A percentile compares a stretch with the other conserved stretches of the same genome.
Evolutionary conservation across 2,113 vertebrate species (phyloP).

Genomic region (Salvelinus namaycush): DNA sequence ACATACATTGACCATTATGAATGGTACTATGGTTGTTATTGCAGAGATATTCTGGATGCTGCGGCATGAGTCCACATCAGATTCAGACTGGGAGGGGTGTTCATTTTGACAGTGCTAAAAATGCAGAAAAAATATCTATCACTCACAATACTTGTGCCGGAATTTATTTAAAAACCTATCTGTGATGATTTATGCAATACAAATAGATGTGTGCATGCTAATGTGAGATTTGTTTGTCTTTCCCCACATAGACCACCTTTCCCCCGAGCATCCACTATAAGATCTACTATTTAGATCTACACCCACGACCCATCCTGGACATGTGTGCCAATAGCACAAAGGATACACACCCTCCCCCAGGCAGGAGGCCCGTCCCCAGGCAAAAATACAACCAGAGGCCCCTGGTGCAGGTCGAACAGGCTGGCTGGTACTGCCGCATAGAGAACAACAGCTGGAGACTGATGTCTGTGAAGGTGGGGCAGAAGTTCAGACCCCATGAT

Average conservation of each 20-base stretch:
- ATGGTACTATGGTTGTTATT: not conserved
- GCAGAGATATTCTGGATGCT: slow-evolving; percentile 71
- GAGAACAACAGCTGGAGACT: slow-evolving; percentile 84
- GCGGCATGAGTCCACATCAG: slow-evolving; percentile 73
- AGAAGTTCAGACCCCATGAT: not conserved
- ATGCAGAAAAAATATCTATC: no score
- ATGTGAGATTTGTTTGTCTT: slow-evolving; percentile 10
- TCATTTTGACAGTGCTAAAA: not conserved
- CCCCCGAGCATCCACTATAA: slow-evolving; percentile 84
- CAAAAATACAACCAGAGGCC: slow-evolving; percentile 41
- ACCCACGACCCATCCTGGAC: slow-evolving; percentile 79
- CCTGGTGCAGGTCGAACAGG: slow-evolving; percentile 45
- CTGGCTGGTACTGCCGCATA: slow-evolving; percentile 79
- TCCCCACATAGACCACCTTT: slow-evolving; percentile 69
- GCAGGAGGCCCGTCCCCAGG: slow-evolving; percentile 24
- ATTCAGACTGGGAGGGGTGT: slow-evolving; percentile 76
- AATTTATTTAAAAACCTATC: no score
- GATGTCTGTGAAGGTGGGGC: slow-evolving; percentile 65
- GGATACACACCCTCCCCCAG: slow-evolving; percentile 64
- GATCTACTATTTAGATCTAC: slow-evolving; percentile 61
- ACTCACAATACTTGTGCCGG: no score
- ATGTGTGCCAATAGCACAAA: slow-evolving; percentile 78
- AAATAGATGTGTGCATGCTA: no score
- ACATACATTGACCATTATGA: not conserved
- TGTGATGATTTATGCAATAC: not conserved